Percentiles rank a stretch among this genome's conserved stretches.
Evolutionary conservation across 2,113 vertebrate species (phyloP).

Genomic region (Chaetodon auriga): DNA sequence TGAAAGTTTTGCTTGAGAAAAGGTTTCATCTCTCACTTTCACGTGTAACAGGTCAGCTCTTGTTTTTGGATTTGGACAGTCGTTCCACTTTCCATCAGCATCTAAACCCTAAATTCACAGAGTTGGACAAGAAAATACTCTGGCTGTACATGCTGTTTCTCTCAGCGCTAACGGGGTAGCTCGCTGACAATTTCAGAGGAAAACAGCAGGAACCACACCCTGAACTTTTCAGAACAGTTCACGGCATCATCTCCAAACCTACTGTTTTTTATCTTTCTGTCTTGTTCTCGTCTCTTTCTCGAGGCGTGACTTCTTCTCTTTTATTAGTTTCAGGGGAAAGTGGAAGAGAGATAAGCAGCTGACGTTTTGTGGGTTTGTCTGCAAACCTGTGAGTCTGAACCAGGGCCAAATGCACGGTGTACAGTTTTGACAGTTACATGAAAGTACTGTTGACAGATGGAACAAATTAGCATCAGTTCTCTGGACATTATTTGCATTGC

Average conservation of each 20-base stretch:
- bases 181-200: background rate
- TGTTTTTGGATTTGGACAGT: background rate
- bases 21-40: slow-evolving; percentile 74
- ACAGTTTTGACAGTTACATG: slow-evolving; percentile 21
- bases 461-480: background rate
- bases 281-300: background rate
- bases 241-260: background rate
- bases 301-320: background rate
- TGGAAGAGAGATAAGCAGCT: slow-evolving; percentile 44
- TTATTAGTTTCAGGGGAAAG: slow-evolving; percentile 42
- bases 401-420: background rate
- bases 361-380: slow-evolving; percentile 17
- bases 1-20: slow-evolving; percentile 60
- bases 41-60: background rate
- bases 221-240: background rate
- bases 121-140: too few relatives aligned
- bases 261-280: background rate
- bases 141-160: too few relatives aligned
- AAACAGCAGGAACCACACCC: background rate
- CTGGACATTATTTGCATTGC: background rate
- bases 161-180: too few relatives aligned
- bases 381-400: slow-evolving; percentile 10
- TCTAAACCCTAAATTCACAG: too few relatives aligned
- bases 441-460: background rate
- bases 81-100: too few relatives aligned